Percentiles rank a stretch among this genome's conserved stretches.
Evolutionary conservation across 2,888 invertebrate genomes (phyloP).

Genomic region (Pterobdella sp.): DNA sequence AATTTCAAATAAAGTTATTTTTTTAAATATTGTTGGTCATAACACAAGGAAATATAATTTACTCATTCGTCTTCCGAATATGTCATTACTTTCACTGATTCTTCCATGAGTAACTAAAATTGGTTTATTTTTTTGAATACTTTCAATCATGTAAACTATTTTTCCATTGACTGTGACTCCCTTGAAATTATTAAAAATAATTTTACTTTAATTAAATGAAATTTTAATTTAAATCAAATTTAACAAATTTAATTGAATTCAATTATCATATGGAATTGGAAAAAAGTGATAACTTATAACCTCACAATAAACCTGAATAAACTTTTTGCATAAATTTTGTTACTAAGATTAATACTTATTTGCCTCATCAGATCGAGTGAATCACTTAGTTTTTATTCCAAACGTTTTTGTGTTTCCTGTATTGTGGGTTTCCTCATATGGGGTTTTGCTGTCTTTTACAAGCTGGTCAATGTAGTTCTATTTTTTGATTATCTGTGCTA

Average conservation of each 20-base stretch:
- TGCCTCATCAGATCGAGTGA: no score
- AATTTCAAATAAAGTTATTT: neutral
- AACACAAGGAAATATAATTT: neutral
- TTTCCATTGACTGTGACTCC: slow-evolving; percentile 46
- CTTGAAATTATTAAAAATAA: slow-evolving; percentile 34
- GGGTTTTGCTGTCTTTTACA: no score
- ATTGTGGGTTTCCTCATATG: no score
- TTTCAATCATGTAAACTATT: slow-evolving; percentile 43
- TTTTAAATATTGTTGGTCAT: neutral
- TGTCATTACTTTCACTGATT: slow-evolving; percentile 43
- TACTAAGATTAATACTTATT: no score
- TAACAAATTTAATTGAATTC: neutral
- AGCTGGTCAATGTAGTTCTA: no score
- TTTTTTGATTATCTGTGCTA: no score
- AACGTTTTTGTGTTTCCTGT: no score
- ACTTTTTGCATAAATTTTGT: no score
- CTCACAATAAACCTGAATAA: no score
- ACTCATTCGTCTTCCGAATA: slow-evolving; percentile 46
- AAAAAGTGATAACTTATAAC: no score
- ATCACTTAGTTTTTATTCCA: no score
- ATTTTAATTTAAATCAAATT: neutral
- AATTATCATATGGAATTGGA: no score
- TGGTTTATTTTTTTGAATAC: slow-evolving; percentile 40
- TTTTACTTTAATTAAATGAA: neutral
- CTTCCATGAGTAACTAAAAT: slow-evolving; percentile 45